phyloP scores from a whole-genome alignment of 2,113 vertebrate species.

The Nycticebus coucang region DNA sequence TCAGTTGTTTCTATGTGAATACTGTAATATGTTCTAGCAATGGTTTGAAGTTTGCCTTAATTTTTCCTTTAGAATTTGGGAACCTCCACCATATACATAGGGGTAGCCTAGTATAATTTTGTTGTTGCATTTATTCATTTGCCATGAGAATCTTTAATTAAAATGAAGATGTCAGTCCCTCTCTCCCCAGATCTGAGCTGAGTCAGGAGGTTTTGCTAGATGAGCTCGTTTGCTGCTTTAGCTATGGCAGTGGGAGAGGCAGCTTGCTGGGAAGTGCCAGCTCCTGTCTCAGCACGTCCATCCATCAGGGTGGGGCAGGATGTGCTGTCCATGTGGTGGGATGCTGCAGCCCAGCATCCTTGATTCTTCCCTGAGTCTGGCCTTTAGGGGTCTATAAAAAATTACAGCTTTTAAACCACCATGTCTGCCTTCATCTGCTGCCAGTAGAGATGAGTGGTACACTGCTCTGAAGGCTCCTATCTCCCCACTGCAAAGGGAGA shows the following conservation, averaged over 20 bases:
- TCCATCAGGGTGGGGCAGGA: conserved; percentile 16
- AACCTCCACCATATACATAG: rapidly evolving
- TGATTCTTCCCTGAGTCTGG: conserved; percentile 64
- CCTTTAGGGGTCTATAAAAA: conserved; percentile 51
- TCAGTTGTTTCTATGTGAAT: rapidly evolving
- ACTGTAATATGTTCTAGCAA: rapidly evolving
- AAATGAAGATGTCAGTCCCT: too few relatives aligned
- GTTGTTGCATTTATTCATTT: not conserved
- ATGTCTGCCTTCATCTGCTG: conserved; percentile 32
- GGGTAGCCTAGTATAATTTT: rapidly evolving
- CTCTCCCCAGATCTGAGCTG: not conserved
- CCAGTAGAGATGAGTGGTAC: not conserved
- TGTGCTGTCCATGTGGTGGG: not conserved
- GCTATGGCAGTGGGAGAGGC: rapidly evolving
- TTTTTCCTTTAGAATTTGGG: not conserved
- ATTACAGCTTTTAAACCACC: not conserved
- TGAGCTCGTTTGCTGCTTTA: not conserved
- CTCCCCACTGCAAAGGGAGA: not conserved
- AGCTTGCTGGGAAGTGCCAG: rapidly evolving
- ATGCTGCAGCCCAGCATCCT: conserved; percentile 55
- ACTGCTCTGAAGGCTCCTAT: rapidly evolving
- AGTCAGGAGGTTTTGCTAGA: rapidly evolving
- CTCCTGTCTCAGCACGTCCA: not conserved
- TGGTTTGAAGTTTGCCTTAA: rapidly evolving
- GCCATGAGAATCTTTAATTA: not conserved